Evolutionary conservation across 2,797 vertebrate species (phyloP).

Genomic region (Chanos chanos): DNA sequence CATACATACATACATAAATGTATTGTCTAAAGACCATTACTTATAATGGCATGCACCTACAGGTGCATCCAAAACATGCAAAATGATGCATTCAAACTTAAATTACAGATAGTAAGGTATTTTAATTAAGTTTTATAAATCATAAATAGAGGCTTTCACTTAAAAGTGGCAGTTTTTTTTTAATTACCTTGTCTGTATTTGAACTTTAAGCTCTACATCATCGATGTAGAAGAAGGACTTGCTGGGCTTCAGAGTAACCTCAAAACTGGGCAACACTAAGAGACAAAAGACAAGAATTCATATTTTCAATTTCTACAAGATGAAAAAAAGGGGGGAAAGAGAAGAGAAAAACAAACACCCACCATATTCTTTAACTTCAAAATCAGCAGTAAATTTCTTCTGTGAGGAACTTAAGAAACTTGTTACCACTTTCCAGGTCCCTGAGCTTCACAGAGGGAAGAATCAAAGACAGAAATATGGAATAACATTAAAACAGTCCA

Average conservation of each 20-base stretch:
- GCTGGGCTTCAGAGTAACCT: conserved; percentile 51
- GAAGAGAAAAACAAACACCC: no score
- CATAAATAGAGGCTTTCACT: not conserved
- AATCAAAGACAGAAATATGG: not conserved
- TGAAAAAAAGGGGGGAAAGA: no score
- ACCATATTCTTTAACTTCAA: conserved; percentile 91
- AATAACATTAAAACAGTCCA: not conserved
- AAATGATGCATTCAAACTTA: no score
- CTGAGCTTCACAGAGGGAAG: conserved; percentile 58
- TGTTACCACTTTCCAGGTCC: conserved; percentile 74
- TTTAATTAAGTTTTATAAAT: not conserved
- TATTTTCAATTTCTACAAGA: not conserved
- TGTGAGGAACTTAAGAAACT: conserved; percentile 67
- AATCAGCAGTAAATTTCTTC: conserved; percentile 67
- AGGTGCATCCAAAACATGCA: no score
- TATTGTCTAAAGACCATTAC: not conserved
- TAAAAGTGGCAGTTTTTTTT: not conserved
- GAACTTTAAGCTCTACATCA: conserved; percentile 32
- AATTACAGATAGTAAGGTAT: no score
- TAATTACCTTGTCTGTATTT: conserved; percentile 62
- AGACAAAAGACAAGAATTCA: not conserved
- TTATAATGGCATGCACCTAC: not conserved
- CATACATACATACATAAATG: no score
- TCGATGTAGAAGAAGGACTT: conserved; percentile 61
- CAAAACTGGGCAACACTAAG: conserved; percentile 70